Evolutionary conservation across 2,888 invertebrate genomes (phyloP).

Genomic region (Drosophila siamana): DNA sequence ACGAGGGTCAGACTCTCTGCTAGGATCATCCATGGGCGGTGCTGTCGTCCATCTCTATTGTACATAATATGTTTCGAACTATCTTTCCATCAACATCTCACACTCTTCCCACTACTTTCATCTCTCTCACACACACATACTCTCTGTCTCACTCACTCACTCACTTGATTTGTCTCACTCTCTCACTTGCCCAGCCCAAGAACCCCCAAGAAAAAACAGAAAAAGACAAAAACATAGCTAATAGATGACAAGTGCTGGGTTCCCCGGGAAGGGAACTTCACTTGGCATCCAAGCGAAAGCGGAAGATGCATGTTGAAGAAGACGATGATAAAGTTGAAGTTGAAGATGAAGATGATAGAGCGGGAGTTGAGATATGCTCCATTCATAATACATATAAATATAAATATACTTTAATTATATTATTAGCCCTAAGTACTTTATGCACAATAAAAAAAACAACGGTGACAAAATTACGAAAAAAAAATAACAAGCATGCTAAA

Average conservation of each 20-base stretch:
- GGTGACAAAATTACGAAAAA: slow-evolving; percentile 85
- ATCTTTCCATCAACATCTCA: slow-evolving; percentile 33
- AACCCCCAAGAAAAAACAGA: slow-evolving; percentile 35
- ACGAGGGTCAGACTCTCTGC: slow-evolving; percentile 11
- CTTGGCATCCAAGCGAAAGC: slow-evolving; percentile 63
- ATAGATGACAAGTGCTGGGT: slow-evolving; percentile 68
- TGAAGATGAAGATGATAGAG: slow-evolving; percentile 60
- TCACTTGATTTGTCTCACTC: slow-evolving; percentile 45
- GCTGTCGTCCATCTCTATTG: slow-evolving; percentile 72
- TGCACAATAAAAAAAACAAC: slow-evolving; percentile 85
- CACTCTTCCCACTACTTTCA: slow-evolving; percentile 14
- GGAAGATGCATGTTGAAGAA: slow-evolving; percentile 39
- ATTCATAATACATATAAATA: slow-evolving; percentile 73
- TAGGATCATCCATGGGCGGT: slow-evolving; percentile 38
- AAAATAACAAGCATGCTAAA: slow-evolving; percentile 48
- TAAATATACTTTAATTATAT: slow-evolving; percentile 79
- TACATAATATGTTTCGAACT: slow-evolving; percentile 70
- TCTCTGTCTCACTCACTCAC: slow-evolving; percentile 23
- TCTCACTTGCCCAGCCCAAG: slow-evolving; percentile 45
- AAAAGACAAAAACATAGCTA: slow-evolving; percentile 60
- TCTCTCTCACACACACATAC: slow-evolving; percentile 11
- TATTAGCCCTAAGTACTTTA: slow-evolving; percentile 83
- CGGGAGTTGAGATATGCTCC: slow-evolving; percentile 60
- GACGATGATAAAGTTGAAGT: slow-evolving; percentile 14
- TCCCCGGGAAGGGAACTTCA: slow-evolving; percentile 65